These are phyloP conservation scores for Astropecten irregularis DNA, from an alignment of 53 echinoderm and acorn worm genomes.

Conservation along the genomic window DNA sequence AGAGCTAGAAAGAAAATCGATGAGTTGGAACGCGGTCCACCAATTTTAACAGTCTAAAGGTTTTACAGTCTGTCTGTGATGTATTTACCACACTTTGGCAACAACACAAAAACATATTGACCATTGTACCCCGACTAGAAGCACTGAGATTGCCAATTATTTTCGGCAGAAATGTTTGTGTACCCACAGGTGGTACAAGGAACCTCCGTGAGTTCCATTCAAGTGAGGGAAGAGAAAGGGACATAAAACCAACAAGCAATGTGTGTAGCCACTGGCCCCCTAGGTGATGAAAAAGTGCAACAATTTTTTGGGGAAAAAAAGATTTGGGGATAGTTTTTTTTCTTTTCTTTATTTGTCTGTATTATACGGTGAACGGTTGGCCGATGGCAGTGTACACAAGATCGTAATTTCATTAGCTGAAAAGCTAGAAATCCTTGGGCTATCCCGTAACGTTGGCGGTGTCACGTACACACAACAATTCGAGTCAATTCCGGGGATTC, in stretches of 20 bases:
- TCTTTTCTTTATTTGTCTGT: not conserved
- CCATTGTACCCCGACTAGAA: not conserved
- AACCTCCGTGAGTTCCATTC: not conserved
- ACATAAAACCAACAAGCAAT: no score
- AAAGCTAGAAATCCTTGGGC: no score
- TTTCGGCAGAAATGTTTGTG: conserved; percentile 15
- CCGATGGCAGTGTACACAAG: not conserved
- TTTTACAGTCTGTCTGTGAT: not conserved
- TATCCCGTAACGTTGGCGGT: no score
- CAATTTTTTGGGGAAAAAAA: conserved; percentile 1
- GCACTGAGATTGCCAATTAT: conserved; percentile 27
- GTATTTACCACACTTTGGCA: not conserved
- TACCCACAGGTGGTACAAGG: conserved; percentile 11
- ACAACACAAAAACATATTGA: not conserved
- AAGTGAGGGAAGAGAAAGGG: no score
- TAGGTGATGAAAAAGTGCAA: conserved; percentile 7
- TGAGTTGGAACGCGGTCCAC: no score
- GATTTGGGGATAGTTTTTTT: not conserved
- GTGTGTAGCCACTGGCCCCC: not conserved
- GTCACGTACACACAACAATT: no score
- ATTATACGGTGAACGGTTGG: not conserved
- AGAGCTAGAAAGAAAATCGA: no score
- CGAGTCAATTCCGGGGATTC: no score
- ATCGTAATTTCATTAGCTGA: not conserved
- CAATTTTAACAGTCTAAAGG: no score